Evolutionary conservation across 2,113 vertebrate genomes (phyloP), one percentile per base, ranked within the genome.

Genomic region (Festucalex cinctus): DNA sequence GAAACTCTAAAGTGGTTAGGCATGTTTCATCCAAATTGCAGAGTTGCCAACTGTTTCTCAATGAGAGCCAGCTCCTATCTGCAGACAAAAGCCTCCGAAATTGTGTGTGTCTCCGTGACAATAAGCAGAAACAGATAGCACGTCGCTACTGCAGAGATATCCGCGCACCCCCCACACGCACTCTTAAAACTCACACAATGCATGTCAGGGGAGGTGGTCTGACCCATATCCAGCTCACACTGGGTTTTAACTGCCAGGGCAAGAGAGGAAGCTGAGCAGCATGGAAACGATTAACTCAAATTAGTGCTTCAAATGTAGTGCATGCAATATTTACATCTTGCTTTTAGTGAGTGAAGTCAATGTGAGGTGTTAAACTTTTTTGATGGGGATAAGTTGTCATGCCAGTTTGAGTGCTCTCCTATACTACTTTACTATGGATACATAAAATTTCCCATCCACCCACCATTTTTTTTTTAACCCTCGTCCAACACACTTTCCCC

Each of bases 221-320:
- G 73, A 78, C 70, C 80, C 66, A 69, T 60, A 74, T 78, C 63
- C 57, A 59, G 37, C 60, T 60, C 43, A 57, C 65, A 56, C 44
- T 12, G 24, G 26, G 53, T 19, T 64, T 35, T 36, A n/a, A 46
- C 53, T 60, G 24, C 24, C 43, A 48, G 57, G 58, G 22, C 26
- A 57, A 20, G 43, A 24, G 54, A 56, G 53, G 49, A 20, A 67
- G 43, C 32, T 44, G 24, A 37, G 63, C n/a, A 32, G 51, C 73
- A 69, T 77, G 79, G 71, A 80, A 81, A 81, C 69, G 70, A 80
- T 85, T 80, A 79, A 70, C 68, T 67, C 66, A 77, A 82, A 78
- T 80, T 72, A 80, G 66, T 36, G 65, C 64, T 58, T 74, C 63
- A 63, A 76, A 62, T 67, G 49, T 70, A 69, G 44, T 58, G 68